Percentiles rank a stretch among this genome's conserved stretches.
These are phyloP conservation scores for Nymphalis urticae DNA, from an alignment of 2,888 invertebrate species.

Conservation along the genomic window DNA sequence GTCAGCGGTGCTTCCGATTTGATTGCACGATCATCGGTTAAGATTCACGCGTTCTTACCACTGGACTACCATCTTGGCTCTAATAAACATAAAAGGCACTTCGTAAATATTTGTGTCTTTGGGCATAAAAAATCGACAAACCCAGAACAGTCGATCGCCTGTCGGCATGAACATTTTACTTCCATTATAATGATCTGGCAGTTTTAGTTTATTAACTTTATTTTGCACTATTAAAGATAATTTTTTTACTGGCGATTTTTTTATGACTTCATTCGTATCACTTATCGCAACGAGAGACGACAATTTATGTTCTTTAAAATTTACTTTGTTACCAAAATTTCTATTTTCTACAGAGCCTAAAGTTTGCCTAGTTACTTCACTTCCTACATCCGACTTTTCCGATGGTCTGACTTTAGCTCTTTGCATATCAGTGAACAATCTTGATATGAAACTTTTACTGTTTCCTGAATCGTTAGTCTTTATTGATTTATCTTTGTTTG, in stretches of 20 bases:
- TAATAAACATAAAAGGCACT: not conserved
- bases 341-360: constrained; percentile 43
- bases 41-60: no score
- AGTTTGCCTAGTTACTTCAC: constrained; percentile 38
- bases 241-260: constrained; percentile 42
- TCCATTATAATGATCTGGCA: constrained; percentile 60
- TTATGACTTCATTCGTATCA: constrained; percentile 28
- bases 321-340: constrained; percentile 48
- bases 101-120: not conserved
- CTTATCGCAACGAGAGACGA: constrained; percentile 51
- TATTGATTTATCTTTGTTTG: constrained; percentile 39
- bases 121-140: constrained; percentile 48
- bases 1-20: no score
- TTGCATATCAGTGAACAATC: constrained; percentile 61
- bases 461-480: constrained; percentile 24
- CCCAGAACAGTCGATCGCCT: constrained; percentile 72
- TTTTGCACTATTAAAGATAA: constrained; percentile 54
- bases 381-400: constrained; percentile 38
- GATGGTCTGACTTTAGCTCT: constrained; percentile 55
- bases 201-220: constrained; percentile 52
- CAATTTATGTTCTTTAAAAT: constrained; percentile 44
- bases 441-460: constrained; percentile 55
- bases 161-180: constrained; percentile 71
- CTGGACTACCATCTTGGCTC: no score
- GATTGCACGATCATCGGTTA: no score